Conservation (phyloP, 2,797 vertebrate species). For the Trachurus trachurus region DNA sequence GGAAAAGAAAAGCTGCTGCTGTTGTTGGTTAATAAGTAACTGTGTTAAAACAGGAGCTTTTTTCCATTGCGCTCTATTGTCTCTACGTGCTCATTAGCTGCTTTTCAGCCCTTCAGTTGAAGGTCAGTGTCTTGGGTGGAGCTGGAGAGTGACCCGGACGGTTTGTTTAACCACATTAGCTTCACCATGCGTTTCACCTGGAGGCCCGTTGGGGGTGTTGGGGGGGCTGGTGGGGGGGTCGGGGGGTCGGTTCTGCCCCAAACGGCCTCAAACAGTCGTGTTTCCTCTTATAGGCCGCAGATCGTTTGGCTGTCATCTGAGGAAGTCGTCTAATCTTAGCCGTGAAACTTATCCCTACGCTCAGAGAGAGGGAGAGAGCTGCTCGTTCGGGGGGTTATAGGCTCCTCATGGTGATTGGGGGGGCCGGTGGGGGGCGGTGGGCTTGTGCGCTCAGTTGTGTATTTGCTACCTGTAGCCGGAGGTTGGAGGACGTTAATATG, state of each 20-base stretch:
- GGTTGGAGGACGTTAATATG: constrained; percentile 76
- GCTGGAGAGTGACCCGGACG: constrained; percentile 3
- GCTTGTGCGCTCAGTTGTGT: constrained; percentile 39
- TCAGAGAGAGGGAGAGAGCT: not conserved
- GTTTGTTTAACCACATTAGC: constrained; percentile 12
- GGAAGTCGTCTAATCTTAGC: constrained; percentile 88
- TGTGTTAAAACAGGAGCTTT: not conserved
- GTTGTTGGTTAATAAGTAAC: constrained; percentile 58
- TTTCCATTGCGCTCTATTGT: constrained; percentile 30
- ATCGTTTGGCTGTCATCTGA: constrained; percentile 86
- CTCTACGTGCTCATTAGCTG: constrained; percentile 15
- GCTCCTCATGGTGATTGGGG: constrained; percentile 12
- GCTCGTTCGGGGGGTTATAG: constrained; percentile 29
- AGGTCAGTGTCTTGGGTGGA: constrained; percentile 10
- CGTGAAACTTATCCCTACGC: constrained; percentile 69
- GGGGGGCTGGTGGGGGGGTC: too few relatives aligned
- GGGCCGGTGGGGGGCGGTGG: not conserved
- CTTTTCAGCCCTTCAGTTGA: constrained; percentile 15
- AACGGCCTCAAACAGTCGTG: constrained; percentile 60
- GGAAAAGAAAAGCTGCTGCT: not conserved
- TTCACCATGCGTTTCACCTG: constrained; percentile 58
- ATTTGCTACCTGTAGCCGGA: constrained; percentile 62
- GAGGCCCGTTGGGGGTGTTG: constrained; percentile 58
- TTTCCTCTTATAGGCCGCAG: constrained; percentile 84
- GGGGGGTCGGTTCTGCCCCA: constrained; percentile 24